phyloP scores from a whole-genome alignment of 2,888 invertebrate genomes.

The Halocaridina rubra region DNA sequence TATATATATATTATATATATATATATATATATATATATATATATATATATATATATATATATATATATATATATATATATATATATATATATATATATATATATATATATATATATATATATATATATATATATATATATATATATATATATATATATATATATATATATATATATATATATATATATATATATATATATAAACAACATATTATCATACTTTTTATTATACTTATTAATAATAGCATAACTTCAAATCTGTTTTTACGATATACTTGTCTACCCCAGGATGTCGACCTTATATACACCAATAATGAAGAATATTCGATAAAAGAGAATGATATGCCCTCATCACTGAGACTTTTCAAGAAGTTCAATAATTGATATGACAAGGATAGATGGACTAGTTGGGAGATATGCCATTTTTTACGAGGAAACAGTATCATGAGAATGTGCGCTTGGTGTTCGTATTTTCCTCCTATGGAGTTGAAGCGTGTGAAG shows the following conservation, averaged over 20 bases:
- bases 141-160: background rate
- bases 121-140: too few species aligned
- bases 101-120: too few species aligned
- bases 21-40: background rate
- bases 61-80: background rate
- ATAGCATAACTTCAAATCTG: background rate
- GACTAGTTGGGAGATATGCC: background rate
- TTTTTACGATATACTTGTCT: background rate
- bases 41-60: background rate
- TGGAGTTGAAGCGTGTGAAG: background rate
- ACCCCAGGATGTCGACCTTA: background rate
- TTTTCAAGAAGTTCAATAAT: background rate
- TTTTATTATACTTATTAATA: background rate
- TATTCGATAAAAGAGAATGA: slow-evolving; percentile 10
- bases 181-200: background rate
- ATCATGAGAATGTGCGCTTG: background rate
- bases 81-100: too few species aligned
- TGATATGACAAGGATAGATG: background rate
- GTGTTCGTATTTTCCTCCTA: background rate
- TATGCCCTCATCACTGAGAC: slow-evolving; percentile 35
- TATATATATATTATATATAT: too few species aligned
- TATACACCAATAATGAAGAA: background rate
- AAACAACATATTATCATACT: background rate
- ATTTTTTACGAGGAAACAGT: background rate
- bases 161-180: background rate